These are phyloP conservation scores for Hemichromis elongatus DNA, from an alignment of 2,113 vertebrate species.

Conservation along the genomic window DNA sequence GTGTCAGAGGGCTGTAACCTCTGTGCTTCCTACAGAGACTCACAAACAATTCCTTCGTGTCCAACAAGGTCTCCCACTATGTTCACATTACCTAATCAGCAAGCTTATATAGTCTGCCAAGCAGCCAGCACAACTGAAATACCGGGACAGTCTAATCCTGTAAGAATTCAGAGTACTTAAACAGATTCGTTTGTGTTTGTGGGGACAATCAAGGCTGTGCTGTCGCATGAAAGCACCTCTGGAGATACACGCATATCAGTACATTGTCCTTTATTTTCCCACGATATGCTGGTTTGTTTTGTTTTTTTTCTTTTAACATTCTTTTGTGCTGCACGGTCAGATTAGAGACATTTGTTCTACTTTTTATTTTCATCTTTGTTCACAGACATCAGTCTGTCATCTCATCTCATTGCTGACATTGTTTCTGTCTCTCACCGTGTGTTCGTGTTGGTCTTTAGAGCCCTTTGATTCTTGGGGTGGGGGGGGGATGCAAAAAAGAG, in stretches of 20 bases:
- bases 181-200: constrained; percentile 45
- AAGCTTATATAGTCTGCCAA: constrained; percentile 26
- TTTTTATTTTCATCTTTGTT: constrained; percentile 4
- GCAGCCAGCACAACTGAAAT: constrained; percentile 35
- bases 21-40: neutral
- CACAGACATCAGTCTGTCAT: constrained; percentile 52
- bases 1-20: neutral
- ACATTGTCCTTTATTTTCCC: neutral
- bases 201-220: neutral
- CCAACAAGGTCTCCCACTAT: neutral
- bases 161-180: constrained; percentile 33
- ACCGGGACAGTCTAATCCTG: constrained; percentile 46
- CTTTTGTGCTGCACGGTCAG: constrained; percentile 16
- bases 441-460: constrained; percentile 6
- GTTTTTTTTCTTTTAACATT: neutral
- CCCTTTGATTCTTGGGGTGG: constrained; percentile 2
- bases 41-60: neutral
- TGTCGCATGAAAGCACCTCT: constrained; percentile 41
- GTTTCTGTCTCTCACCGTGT: constrained; percentile 52
- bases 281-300: neutral
- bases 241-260: constrained; percentile 23
- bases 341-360: constrained; percentile 43
- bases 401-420: constrained; percentile 57
- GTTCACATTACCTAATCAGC: constrained; percentile 35
- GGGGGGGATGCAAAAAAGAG: neutral